phyloP scores from a whole-genome alignment of 1,140 invertebrate genomes.

The Ectropis grisescens region DNA sequence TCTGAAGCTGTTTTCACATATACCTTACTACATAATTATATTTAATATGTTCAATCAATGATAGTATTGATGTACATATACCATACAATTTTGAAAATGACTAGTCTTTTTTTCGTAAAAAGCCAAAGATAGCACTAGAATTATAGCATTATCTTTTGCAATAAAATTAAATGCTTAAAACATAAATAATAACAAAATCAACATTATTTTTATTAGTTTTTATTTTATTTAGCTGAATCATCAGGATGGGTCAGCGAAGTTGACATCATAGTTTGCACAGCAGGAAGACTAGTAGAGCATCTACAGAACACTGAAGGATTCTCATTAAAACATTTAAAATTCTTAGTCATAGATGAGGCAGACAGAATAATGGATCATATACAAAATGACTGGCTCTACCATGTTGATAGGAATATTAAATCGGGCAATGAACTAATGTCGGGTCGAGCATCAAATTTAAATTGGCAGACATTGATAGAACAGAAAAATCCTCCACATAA shows the following conservation, averaged over 20 bases:
- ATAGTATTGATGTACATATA: too few relatives aligned
- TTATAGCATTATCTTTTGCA: too few relatives aligned
- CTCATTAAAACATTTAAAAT: conserved; percentile 82
- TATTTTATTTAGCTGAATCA: conserved; percentile 54
- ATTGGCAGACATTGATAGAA: conserved; percentile 60
- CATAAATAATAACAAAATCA: too few relatives aligned
- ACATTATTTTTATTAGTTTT: conserved; percentile 7
- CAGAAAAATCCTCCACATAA: conserved; percentile 83
- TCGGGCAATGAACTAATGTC: conserved; percentile 45
- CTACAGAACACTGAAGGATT: conserved; percentile 91
- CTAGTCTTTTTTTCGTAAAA: too few relatives aligned
- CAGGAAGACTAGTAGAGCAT: conserved; percentile 94
- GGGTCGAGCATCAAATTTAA: conserved; percentile 48
- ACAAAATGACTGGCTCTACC: conserved; percentile 90
- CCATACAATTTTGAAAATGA: too few relatives aligned
- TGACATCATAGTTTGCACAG: conserved; percentile 95
- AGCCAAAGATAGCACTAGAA: too few relatives aligned
- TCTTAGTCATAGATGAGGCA: conserved; percentile 96
- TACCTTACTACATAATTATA: too few relatives aligned
- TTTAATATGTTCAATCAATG: too few relatives aligned
- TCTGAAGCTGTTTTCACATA: too few relatives aligned
- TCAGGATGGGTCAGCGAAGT: conserved; percentile 72
- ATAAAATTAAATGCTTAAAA: too few relatives aligned
- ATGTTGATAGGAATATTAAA: conserved; percentile 75
- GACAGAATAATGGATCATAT: conserved; percentile 93